Evolutionary conservation across 2,888 invertebrate genomes (phyloP), one percentile per base, ranked within the genome.

Genomic region (Synergus gifuensis): DNA sequence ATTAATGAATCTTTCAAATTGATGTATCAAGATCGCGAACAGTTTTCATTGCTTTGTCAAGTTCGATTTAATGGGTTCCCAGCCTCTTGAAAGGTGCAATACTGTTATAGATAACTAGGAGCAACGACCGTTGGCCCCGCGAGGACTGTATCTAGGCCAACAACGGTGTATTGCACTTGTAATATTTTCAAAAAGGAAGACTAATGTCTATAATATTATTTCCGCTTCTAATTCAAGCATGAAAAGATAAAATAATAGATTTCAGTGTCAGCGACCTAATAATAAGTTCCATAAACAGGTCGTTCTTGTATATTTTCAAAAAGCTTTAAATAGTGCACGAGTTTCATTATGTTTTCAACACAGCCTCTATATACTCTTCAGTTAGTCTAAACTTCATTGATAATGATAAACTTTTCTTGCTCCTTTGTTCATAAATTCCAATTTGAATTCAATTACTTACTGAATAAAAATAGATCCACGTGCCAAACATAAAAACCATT

Each of bases 41-140:
- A 64, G n/a, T 64, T 16, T 14, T 64, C 2, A 40, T 18, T 42
- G 16, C 11, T 64, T 40, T 36, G 40, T 42, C 42, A n/a, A 64
- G 64, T 42, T 64, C n/a, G 9, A 36, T 64, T n/a, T 64, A 40
- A 16, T 42, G n/a, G n/a, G 16, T 18, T 42, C 36, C n/a, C 42
- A 1, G 42, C 16, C 64, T n/a, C 85, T 87, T 28, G 28, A 28
- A 28, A 28, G 28, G 28, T 28, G 28, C 28, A 28, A 28, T 28
- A 28, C 28, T 88, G 89, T 90, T 90, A 90, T 91, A 90, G 87
- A 87, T 85, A 85, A 86, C 79, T 64, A 64, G 88, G 88, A 87
- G 88, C 87, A 90, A 90, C 88, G 90, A 89, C 88, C 90, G 87
- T 86, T 88, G 89, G 89, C 89, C 90, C 89, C 89, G 36, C 73